Evolutionary conservation across 2,113 vertebrate genomes (phyloP).

Genomic region (Lepus europaeus): DNA sequence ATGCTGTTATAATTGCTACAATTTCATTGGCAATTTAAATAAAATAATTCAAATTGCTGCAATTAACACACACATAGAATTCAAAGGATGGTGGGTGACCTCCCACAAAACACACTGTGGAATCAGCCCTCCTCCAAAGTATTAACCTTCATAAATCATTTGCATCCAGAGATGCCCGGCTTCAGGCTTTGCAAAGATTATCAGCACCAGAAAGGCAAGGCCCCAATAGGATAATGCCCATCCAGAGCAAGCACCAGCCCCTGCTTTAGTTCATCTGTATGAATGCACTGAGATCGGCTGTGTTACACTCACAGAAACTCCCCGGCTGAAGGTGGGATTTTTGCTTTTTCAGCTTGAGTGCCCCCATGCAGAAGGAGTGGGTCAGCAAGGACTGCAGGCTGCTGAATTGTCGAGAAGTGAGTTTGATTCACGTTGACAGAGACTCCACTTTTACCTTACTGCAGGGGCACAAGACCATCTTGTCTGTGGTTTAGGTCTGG

Average conservation of each 20-base stretch:
- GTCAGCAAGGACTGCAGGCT: neutral
- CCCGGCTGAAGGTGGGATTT: neutral
- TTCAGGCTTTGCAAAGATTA: neutral
- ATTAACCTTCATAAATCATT: slow-evolving; percentile 78
- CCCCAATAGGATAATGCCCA: neutral
- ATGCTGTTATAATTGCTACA: slow-evolving; percentile 82
- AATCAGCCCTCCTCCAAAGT: slow-evolving; percentile 69
- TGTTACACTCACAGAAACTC: neutral
- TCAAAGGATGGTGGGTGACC: slow-evolving; percentile 67
- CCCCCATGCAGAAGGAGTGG: neutral
- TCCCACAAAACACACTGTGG: slow-evolving; percentile 50
- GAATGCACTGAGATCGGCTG: neutral
- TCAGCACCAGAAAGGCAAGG: slow-evolving; percentile 11
- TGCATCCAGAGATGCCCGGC: slow-evolving; percentile 48
- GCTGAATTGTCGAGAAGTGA: neutral
- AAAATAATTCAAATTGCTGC: slow-evolving; percentile 83
- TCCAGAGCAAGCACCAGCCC: neutral
- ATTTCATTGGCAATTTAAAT: slow-evolving; percentile 83
- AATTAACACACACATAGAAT: slow-evolving; percentile 79
- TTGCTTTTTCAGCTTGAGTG: slow-evolving; percentile 60
- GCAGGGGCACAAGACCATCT: neutral
- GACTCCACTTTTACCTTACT: slow-evolving; percentile 55
- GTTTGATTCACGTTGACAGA: slow-evolving; percentile 41
- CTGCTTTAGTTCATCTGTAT: neutral
- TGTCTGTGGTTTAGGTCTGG: slow-evolving; percentile 14